A percentile compares a stretch with the other conserved stretches of the same genome.
Evolutionary conservation across 1,140 invertebrate genomes (phyloP).

Genomic region (Aleiodes sp.): DNA sequence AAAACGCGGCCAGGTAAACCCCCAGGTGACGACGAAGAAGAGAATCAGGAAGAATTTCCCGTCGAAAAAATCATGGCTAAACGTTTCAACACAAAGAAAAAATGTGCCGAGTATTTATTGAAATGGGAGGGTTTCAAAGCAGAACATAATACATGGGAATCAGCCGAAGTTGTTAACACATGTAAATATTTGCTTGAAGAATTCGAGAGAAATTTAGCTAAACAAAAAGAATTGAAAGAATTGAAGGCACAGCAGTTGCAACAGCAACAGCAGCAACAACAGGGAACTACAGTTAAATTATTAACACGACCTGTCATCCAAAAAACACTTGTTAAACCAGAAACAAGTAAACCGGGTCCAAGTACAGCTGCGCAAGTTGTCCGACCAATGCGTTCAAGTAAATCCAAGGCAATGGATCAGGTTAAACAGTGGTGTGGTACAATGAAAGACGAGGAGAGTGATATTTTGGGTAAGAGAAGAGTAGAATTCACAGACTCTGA

Average conservation of each 20-base stretch:
- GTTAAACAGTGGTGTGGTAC: slow-evolving; percentile 85
- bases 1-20: slow-evolving; percentile 43
- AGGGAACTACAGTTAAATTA: slow-evolving; percentile 22
- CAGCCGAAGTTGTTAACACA: slow-evolving; percentile 75
- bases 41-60: slow-evolving; percentile 70
- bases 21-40: slow-evolving; percentile 58
- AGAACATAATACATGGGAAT: slow-evolving; percentile 84
- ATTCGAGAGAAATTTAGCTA: slow-evolving; percentile 80
- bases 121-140: slow-evolving; percentile 83
- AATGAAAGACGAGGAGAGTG: slow-evolving; percentile 70
- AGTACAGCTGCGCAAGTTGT: slow-evolving; percentile 57
- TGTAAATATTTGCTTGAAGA: slow-evolving; percentile 80
- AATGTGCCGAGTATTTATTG: slow-evolving; percentile 80
- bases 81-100: slow-evolving; percentile 79
- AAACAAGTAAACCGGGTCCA: slow-evolving; percentile 58
- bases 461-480: slow-evolving; percentile 59
- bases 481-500: slow-evolving; percentile 62
- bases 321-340: slow-evolving; percentile 46
- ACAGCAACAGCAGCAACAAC: slow-evolving; percentile 58
- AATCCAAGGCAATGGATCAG: slow-evolving; percentile 82
- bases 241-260: slow-evolving; percentile 68
- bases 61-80: slow-evolving; percentile 85
- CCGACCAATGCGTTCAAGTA: slow-evolving; percentile 79
- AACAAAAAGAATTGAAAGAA: slow-evolving; percentile 77
- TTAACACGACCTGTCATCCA: neutral